Evolutionary conservation across 92 coral and sea anemone species (phyloP).

Genomic region (Metridium senile): DNA sequence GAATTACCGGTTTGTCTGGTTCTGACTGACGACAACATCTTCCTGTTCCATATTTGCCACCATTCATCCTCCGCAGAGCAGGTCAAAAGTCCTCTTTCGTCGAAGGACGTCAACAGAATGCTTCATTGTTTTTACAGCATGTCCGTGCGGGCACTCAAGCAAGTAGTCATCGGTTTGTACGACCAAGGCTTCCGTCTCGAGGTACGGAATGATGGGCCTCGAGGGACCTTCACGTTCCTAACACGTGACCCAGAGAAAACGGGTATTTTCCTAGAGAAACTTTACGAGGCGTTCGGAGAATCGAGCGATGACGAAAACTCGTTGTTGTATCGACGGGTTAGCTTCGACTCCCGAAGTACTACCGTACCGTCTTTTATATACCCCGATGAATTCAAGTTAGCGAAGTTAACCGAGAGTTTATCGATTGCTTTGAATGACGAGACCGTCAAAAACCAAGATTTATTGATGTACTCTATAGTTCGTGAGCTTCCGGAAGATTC

Average conservation of each 20-base stretch:
- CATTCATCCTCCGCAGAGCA: constrained; percentile 31
- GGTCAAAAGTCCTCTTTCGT: constrained; percentile 28
- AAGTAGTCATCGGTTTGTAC: constrained; percentile 84
- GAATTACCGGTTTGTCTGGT: constrained; percentile 92
- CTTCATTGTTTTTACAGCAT: constrained; percentile 83
- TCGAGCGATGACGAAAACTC: constrained; percentile 56
- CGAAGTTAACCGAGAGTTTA: constrained; percentile 62
- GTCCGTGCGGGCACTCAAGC: constrained; percentile 68
- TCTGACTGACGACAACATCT: constrained; percentile 81
- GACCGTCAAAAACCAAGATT: constrained; percentile 52
- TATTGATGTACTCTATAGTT: constrained; percentile 88
- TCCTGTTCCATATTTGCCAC: constrained; percentile 76
- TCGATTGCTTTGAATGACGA: constrained; percentile 36
- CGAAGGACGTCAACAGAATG: constrained; percentile 53
- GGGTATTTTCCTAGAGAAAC: constrained; percentile 61
- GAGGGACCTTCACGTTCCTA: constrained; percentile 90
- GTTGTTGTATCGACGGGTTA: constrained; percentile 49
- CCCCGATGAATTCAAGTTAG: constrained; percentile 74
- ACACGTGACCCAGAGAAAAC: constrained; percentile 95
- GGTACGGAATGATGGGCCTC: constrained; percentile 70
- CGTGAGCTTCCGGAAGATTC: constrained; percentile 74
- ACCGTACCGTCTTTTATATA: constrained; percentile 59
- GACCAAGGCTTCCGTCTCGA: constrained; percentile 82
- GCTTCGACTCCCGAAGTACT: constrained; percentile 52
- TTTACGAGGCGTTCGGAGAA: constrained; percentile 72